Conservation (phyloP, 35 echinoderm and acorn worm genomes). For the Anneissia japonica region DNA sequence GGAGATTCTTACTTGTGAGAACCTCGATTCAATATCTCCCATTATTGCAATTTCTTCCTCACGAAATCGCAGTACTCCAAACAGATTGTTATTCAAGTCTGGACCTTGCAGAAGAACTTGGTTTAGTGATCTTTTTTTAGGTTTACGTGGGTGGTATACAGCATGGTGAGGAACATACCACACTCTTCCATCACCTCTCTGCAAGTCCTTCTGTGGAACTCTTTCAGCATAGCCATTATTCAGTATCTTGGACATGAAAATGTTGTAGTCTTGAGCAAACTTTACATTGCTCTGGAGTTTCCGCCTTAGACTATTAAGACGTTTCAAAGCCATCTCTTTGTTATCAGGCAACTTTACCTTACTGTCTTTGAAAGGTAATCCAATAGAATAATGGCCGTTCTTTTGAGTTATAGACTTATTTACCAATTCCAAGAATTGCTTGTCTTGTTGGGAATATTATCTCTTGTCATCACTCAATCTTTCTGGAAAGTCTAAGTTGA, state of each 20-base stretch:
- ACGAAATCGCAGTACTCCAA: not conserved
- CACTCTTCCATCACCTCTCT: not conserved
- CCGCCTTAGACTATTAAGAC: slow-evolving; percentile 21
- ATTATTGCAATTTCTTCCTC: not conserved
- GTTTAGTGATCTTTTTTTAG: not conserved
- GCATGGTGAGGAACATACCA: slow-evolving; percentile 2
- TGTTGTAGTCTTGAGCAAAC: slow-evolving; percentile 19
- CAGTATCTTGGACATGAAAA: slow-evolving; percentile 50
- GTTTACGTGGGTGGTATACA: slow-evolving; percentile 3
- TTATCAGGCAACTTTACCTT: slow-evolving; percentile 25
- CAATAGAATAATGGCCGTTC: slow-evolving; percentile 10
- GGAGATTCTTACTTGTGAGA: not conserved
- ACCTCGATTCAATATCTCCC: not conserved
- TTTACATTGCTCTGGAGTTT: not conserved
- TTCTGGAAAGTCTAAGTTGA: slow-evolving; percentile 52
- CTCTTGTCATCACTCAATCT: not conserved
- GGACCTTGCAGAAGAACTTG: not conserved
- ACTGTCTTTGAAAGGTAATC: slow-evolving; percentile 11
- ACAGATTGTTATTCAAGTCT: not conserved
- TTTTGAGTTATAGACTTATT: not conserved
- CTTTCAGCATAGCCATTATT: slow-evolving; percentile 31
- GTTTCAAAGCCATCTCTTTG: not conserved
- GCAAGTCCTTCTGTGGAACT: slow-evolving; percentile 12
- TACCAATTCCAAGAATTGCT: slow-evolving; percentile 3
- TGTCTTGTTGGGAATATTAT: slow-evolving; percentile 22